Evolutionary conservation across 2,797 vertebrate species (phyloP).

Genomic region (Natrix natrix): DNA sequence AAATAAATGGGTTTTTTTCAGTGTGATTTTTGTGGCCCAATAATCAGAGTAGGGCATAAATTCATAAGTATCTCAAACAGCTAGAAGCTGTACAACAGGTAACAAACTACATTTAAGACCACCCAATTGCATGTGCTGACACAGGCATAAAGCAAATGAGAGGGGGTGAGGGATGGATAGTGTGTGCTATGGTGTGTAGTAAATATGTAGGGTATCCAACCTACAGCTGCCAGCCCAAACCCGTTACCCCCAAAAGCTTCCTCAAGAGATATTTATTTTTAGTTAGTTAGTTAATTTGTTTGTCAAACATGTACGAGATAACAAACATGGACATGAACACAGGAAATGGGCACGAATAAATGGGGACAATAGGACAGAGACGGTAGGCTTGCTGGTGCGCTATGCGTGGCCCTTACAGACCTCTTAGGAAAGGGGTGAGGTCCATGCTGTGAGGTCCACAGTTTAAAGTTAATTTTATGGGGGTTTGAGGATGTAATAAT

Average conservation of each 20-base stretch:
- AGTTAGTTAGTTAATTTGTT: too few relatives aligned
- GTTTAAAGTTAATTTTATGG: too few relatives aligned
- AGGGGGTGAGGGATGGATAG: background rate
- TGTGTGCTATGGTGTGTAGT: background rate
- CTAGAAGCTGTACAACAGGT: background rate
- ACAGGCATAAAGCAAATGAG: background rate
- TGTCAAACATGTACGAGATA: too few relatives aligned
- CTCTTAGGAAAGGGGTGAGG: too few relatives aligned
- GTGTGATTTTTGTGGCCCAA: background rate
- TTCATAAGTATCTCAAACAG: background rate
- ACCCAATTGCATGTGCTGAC: background rate
- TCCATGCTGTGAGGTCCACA: too few relatives aligned
- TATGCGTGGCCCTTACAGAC: too few relatives aligned
- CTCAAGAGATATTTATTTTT: background rate
- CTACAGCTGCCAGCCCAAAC: background rate
- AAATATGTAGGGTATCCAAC: background rate
- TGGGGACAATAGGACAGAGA: too few relatives aligned
- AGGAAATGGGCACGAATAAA: too few relatives aligned
- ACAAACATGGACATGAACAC: too few relatives aligned
- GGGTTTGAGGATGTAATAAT: too few relatives aligned
- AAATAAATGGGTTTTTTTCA: background rate
- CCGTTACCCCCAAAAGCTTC: background rate
- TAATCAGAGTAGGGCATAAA: background rate
- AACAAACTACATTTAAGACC: background rate
- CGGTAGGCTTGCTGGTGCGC: too few relatives aligned